Conservation (phyloP, 1,140 invertebrate species). For the Megathymus violae region DNA sequence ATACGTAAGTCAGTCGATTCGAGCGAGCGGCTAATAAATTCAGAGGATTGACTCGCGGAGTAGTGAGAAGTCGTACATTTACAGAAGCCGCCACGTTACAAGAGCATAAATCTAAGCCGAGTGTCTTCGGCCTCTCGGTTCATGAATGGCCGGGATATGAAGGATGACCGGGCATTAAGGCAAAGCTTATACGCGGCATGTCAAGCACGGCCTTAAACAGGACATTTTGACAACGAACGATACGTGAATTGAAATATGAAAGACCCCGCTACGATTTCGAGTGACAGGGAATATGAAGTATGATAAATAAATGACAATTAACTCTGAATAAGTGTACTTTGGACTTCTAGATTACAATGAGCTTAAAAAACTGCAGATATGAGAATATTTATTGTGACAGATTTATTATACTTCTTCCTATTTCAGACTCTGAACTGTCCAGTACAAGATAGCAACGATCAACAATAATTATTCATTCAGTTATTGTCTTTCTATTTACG, state of each 20-base stretch:
- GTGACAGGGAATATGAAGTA: conserved; percentile 47
- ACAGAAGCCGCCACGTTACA: conserved; percentile 71
- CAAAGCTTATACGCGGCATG: conserved; percentile 55
- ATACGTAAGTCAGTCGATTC: conserved; percentile 53
- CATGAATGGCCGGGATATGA: conserved; percentile 76
- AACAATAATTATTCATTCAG: no score
- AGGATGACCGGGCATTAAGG: conserved; percentile 62
- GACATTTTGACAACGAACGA: conserved; percentile 72
- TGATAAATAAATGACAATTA: conserved; percentile 43
- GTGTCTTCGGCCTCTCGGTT: conserved; percentile 58
- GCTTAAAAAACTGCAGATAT: conserved; percentile 13
- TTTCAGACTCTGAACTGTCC: neutral
- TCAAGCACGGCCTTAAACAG: conserved; percentile 55
- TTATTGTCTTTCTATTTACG: no score
- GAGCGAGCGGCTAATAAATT: conserved; percentile 69
- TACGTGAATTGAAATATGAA: conserved; percentile 76
- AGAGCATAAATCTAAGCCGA: conserved; percentile 75
- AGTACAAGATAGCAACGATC: conserved; percentile 5
- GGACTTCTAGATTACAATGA: neutral
- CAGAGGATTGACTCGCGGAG: conserved; percentile 64
- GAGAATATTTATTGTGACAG: conserved; percentile 13
- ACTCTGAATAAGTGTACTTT: neutral
- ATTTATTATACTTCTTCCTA: conserved; percentile 4
- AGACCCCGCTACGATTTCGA: conserved; percentile 47
- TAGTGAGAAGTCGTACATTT: conserved; percentile 75